Base-by-base conservation (phyloP, 1,140 invertebrate genomes). In the Plutomurus gul region DNA sequence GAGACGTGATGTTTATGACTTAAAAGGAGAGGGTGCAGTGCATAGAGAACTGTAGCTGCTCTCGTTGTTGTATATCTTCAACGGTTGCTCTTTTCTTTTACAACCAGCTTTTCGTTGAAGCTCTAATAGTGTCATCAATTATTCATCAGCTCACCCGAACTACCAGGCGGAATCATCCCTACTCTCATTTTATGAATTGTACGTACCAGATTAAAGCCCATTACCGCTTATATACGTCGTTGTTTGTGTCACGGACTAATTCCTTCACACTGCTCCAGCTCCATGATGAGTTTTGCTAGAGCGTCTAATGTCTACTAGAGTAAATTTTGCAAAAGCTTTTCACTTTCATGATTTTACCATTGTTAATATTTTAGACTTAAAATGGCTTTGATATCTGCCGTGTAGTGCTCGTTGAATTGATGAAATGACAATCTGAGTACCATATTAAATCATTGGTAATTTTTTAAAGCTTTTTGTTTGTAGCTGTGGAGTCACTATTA, bases 91-190 rank as follows among this genome's bases (percentile, higher is more conserved):
- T 37, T 36, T 40, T 74, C 30, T 70, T 76, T 73, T 22, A n/a
- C 30, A 82, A 79, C 51, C 33, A 40, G 18, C 36, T 51, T 65
- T 71, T 47, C 46, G 77, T 77, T 76, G 60, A 43, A 22, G 11
- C 40, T 43, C 37, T 65, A 65, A 65, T 65, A 65, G 27, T 65
- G 56, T 33, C 56, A 65, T 65, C 30, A 65, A 65, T 65, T 65
- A 65, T 65, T 65, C 56, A 65, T 30, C 30, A 16, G 18, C 56
- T 65, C 30, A 27, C 56, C 10, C 27, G 18, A 36, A 25, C 27
- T n/a, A 27, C 18, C 46, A 18, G n/a, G 25, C 8, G 25, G 47
- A 20, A 25, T 20, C 47, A 22, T 51, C 47, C 47, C 47, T 6
- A 49, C 13, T 25, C 47, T 51, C 47, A 6, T 51, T 30, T 65